These are phyloP conservation scores for Tanaodytes sp. DNA, from an alignment of 2,888 invertebrate genomes.

Conservation along the genomic window DNA sequence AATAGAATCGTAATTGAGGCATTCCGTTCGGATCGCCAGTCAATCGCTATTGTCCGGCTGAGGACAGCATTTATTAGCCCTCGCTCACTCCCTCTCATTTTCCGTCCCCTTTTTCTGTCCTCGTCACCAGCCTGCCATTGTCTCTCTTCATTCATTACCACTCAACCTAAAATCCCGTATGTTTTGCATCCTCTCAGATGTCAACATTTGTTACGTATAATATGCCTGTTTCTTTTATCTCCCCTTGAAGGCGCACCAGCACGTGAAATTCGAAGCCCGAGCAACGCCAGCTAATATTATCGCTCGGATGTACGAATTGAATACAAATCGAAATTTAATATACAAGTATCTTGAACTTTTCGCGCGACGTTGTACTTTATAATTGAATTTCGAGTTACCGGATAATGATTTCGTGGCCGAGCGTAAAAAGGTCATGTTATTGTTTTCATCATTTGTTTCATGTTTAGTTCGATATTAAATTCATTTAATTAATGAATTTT, in stretches of 20 bases:
- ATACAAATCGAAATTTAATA: slow-evolving; percentile 6
- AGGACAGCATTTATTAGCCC: slow-evolving; percentile 54
- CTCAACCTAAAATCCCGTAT: slow-evolving; percentile 47
- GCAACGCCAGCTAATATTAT: slow-evolving; percentile 14
- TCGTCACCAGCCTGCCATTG: slow-evolving; percentile 31
- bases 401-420: too few species aligned
- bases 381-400: background rate
- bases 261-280: slow-evolving; percentile 16
- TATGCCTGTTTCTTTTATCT: slow-evolving; percentile 39
- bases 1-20: slow-evolving; percentile 65
- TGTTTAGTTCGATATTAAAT: too few species aligned
- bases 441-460: too few species aligned
- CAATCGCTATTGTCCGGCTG: slow-evolving; percentile 55
- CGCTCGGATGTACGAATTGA: slow-evolving; percentile 6
- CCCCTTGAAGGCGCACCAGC: slow-evolving; percentile 9
- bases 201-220: slow-evolving; percentile 43
- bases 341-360: background rate
- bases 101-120: slow-evolving; percentile 33
- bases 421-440: too few species aligned
- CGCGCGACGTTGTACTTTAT: background rate
- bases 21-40: slow-evolving; percentile 60
- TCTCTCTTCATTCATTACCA: slow-evolving; percentile 45
- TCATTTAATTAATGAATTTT: too few species aligned
- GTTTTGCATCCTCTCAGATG: slow-evolving; percentile 48
- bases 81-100: slow-evolving; percentile 38